Conservation (phyloP, 2,113 vertebrate species). For the Antechinus flavipes region DNA sequence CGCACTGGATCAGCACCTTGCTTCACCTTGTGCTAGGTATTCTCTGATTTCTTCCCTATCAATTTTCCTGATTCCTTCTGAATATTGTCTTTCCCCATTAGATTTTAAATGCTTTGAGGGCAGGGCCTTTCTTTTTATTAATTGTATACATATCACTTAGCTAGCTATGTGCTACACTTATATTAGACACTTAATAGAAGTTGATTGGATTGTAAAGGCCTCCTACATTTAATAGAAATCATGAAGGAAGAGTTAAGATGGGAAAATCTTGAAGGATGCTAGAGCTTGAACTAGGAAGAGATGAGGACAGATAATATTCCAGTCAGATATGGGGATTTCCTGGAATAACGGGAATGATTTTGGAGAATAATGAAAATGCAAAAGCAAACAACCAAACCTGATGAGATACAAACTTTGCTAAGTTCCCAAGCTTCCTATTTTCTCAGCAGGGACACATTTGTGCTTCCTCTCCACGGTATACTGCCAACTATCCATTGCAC, state of each 20-base stretch:
- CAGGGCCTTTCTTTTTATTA: neutral
- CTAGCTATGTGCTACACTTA: too few relatives aligned
- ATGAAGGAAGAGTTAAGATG: neutral
- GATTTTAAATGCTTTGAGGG: neutral
- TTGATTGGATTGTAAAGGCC: neutral
- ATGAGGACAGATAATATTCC: neutral
- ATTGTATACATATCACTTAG: neutral
- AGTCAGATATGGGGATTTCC: neutral
- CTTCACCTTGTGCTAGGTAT: neutral
- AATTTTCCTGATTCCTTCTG: neutral
- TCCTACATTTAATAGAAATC: neutral
- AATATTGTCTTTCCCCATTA: neutral
- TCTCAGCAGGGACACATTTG: slow-evolving; percentile 27
- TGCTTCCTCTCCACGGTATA: slow-evolving; percentile 40
- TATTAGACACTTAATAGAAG: neutral
- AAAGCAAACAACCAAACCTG: slow-evolving; percentile 28
- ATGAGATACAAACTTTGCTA: neutral
- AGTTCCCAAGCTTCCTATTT: slow-evolving; percentile 46
- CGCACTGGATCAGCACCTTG: neutral
- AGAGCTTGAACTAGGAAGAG: neutral
- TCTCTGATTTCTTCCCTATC: neutral
- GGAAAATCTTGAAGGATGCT: neutral
- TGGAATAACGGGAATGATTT: slow-evolving; percentile 19
- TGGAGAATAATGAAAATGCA: slow-evolving; percentile 26
- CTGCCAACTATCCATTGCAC: slow-evolving; percentile 48